Evolutionary conservation across 2,888 invertebrate species (phyloP).

Genomic region (Dolomedes plantarius): DNA sequence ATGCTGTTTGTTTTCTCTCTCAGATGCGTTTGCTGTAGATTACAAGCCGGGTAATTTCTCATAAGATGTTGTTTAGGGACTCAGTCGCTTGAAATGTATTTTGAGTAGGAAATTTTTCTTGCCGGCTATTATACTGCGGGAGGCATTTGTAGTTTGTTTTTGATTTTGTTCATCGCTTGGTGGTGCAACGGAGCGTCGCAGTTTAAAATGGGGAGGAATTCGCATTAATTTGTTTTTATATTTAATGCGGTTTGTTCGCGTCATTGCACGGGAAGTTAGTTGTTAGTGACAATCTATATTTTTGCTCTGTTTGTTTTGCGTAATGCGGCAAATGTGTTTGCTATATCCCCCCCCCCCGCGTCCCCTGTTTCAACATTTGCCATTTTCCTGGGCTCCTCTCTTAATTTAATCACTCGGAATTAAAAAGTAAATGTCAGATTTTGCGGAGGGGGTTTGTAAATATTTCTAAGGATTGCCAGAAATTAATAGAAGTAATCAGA

Average conservation of each 20-base stretch:
- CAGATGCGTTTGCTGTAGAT: conserved; percentile 14
- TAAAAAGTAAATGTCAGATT: conserved; percentile 3
- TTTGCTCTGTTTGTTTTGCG: conserved; percentile 10
- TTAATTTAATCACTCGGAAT: neutral
- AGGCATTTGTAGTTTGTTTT: conserved; percentile 2
- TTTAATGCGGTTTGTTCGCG: conserved; percentile 15
- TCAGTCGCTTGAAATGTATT: conserved; percentile 10
- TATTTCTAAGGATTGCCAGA: neutral
- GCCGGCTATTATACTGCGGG: conserved; percentile 1
- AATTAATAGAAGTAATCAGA: neutral
- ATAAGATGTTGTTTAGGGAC: conserved; percentile 18
- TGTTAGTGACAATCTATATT: conserved; percentile 16
- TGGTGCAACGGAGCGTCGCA: neutral
- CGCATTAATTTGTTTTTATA: conserved; percentile 12
- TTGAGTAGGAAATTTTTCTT: conserved; percentile 16
- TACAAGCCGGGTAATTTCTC: conserved; percentile 17
- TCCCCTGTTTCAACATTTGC: neutral
- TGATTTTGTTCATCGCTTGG: neutral
- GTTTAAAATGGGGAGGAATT: conserved; percentile 7
- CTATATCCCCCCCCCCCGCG: neutral
- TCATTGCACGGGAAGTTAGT: conserved; percentile 16
- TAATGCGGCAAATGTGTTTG: neutral
- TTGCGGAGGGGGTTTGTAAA: neutral
- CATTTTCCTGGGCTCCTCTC: neutral
- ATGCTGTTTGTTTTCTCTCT: conserved; percentile 17